These are phyloP conservation scores for Pseudomyrmex sp. DNA, from an alignment of 1,140 invertebrate species.

Conservation along the genomic window DNA sequence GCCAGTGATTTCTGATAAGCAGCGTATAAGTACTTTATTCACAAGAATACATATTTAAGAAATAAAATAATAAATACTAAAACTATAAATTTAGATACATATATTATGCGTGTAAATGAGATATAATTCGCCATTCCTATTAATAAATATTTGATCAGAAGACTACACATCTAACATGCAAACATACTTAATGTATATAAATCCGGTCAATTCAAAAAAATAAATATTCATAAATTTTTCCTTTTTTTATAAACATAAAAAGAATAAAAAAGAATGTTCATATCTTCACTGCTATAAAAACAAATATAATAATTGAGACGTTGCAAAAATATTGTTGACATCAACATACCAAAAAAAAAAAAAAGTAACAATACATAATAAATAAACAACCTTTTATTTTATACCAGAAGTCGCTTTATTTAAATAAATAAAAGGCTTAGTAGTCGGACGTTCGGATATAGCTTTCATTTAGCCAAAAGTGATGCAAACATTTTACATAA, in stretches of 20 bases:
- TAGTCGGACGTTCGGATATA: too few species aligned
- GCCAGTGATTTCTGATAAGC: neutral
- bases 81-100: constrained; percentile 7
- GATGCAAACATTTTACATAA: too few species aligned
- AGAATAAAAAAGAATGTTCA: neutral
- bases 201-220: neutral
- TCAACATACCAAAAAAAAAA: neutral
- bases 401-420: too few species aligned
- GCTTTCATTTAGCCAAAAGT: too few species aligned
- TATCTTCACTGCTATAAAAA: neutral
- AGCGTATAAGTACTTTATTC: neutral
- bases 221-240: neutral
- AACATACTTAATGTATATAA: constrained; percentile 1
- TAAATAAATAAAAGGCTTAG: too few species aligned
- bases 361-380: too few species aligned
- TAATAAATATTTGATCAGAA: constrained; percentile 19
- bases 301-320: neutral
- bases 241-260: neutral
- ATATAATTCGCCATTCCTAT: neutral
- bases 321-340: too few species aligned
- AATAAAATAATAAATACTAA: constrained; percentile 1
- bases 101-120: neutral
- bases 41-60: neutral
- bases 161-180: neutral
- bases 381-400: too few species aligned